A percentile compares a stretch with the other conserved stretches of the same genome.
These are phyloP conservation scores for Montipora foliosa DNA, from an alignment of 64 coral and sea anemone species.

Conservation along the genomic window DNA sequence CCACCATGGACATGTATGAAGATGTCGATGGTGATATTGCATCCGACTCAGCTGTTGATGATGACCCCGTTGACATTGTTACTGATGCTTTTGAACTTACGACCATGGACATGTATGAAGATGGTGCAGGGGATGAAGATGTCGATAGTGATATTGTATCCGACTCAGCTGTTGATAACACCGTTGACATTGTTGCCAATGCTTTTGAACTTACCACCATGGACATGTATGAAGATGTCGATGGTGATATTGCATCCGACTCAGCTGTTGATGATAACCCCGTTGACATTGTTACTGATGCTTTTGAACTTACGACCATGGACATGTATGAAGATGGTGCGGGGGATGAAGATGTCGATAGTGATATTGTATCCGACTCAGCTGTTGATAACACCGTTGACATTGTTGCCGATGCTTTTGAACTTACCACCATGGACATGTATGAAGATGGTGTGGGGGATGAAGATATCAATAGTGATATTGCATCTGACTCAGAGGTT, in stretches of 20 bases:
- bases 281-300: not conserved
- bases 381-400: not conserved
- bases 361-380: too few relatives aligned
- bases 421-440: not conserved
- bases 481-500: not conserved
- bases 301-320: too few relatives aligned
- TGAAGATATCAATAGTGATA: not conserved
- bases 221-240: not conserved
- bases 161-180: not conserved
- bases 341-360: too few relatives aligned
- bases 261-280: not conserved
- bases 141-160: too few relatives aligned
- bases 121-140: too few relatives aligned
- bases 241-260: not conserved
- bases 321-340: not conserved
- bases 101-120: not conserved
- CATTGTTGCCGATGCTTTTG: not conserved
- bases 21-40: not conserved
- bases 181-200: not conserved
- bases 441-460: not conserved
- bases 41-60: not conserved
- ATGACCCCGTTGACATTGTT: not conserved
- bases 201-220: not conserved
- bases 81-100: too few relatives aligned
- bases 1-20: not conserved